Conservation (phyloP, 2,888 invertebrate genomes). For the Cinara cedri region DNA sequence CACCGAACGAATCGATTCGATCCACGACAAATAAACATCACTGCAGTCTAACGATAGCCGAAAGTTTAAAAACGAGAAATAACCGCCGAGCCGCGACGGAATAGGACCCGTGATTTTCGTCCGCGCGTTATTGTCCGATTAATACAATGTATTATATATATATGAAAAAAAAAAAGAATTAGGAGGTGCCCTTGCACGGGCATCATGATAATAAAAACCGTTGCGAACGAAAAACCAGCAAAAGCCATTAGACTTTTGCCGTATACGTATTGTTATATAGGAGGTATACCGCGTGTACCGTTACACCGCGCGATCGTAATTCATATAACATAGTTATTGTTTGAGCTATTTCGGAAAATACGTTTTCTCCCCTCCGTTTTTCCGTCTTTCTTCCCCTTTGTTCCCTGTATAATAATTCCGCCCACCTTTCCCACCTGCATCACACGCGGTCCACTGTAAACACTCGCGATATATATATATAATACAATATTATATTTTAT, state of each 20-base stretch:
- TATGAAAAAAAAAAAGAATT: not conserved
- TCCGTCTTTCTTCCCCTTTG: not conserved
- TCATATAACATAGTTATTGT: slow-evolving; percentile 35
- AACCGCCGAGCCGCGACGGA: not conserved
- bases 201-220: not conserved
- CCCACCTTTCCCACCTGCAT: slow-evolving; percentile 29
- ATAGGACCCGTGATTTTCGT: slow-evolving; percentile 14
- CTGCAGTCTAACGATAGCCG: too few species aligned
- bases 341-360: slow-evolving; percentile 39
- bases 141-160: too few species aligned
- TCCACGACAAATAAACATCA: too few species aligned
- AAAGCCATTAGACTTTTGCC: slow-evolving; percentile 35
- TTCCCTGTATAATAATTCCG: too few species aligned
- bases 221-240: slow-evolving; percentile 25
- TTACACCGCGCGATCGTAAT: slow-evolving; percentile 22
- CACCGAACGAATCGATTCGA: too few species aligned
- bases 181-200: not conserved
- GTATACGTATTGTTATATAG: not conserved
- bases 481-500: not conserved
- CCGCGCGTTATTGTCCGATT: slow-evolving; percentile 21
- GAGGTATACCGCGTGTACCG: not conserved
- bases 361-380: slow-evolving; percentile 11
- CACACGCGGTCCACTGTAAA: not conserved
- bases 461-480: not conserved
- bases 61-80: slow-evolving; percentile 26